These are phyloP conservation scores for Agraylea sexmaculata DNA, from an alignment of 1,140 invertebrate genomes.

Conservation along the genomic window DNA sequence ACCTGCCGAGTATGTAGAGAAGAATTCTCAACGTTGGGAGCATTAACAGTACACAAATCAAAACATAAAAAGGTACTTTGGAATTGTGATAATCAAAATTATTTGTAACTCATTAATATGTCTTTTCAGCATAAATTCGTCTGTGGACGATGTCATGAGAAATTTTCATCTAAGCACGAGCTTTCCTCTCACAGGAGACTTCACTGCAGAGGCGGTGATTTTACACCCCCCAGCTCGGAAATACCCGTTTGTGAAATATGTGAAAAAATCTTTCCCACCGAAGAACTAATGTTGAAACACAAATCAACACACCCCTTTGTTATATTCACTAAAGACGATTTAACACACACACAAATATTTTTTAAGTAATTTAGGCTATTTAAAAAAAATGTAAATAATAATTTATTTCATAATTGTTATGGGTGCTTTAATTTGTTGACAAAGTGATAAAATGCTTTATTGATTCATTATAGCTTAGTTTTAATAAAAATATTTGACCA, in stretches of 20 bases:
- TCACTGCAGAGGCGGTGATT: conserved; percentile 12
- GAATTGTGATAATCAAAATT: neutral
- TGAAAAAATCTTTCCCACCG: conserved; percentile 3
- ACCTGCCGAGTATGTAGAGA: conserved; percentile 12
- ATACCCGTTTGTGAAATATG: conserved; percentile 13
- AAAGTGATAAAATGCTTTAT: conserved; percentile 4
- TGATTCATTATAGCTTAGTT: too few species aligned
- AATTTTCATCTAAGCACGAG: conserved; percentile 6
- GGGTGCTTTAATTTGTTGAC: neutral
- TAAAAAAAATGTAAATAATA: neutral
- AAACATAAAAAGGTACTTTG: conserved; percentile 8
- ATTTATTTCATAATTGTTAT: neutral
- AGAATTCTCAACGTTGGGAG: conserved; percentile 10
- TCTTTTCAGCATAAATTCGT: conserved; percentile 9
- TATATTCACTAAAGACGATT: conserved; percentile 16
- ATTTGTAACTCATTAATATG: neutral
- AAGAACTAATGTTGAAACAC: conserved; percentile 12
- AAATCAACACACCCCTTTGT: conserved; percentile 16
- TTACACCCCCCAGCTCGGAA: neutral
- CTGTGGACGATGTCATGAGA: conserved; percentile 13
- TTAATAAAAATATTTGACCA: too few species aligned
- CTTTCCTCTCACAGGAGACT: conserved; percentile 15
- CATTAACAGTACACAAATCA: conserved; percentile 9
- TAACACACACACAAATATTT: conserved; percentile 17
- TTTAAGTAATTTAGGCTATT: conserved; percentile 12